A percentile compares a stretch with the other conserved stretches of the same genome.
Conservation (phyloP, 2,797 vertebrate species). For the Argya squamiceps region DNA sequence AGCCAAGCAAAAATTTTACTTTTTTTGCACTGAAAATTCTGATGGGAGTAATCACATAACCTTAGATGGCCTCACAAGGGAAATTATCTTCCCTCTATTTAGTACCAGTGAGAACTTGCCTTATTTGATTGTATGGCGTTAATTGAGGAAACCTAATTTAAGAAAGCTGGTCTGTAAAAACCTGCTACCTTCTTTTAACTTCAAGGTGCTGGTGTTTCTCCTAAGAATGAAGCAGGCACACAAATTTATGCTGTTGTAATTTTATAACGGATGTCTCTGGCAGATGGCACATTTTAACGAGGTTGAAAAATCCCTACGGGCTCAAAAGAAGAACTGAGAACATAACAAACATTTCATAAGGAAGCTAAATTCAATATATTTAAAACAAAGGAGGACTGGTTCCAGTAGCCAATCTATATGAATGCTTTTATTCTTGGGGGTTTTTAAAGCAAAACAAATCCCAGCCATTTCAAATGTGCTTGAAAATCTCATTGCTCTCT, state of each 20-base stretch:
- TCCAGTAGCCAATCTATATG: background rate
- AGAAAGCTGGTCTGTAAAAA: background rate
- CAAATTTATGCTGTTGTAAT: background rate
- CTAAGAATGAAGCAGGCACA: background rate
- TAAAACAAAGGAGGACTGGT: background rate
- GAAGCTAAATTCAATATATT: constrained; percentile 1
- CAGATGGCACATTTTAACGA: constrained; percentile 27
- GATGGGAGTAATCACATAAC: background rate
- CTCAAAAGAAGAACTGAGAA: background rate
- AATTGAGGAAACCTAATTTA: background rate
- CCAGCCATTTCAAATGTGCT: background rate
- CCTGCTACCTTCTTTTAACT: background rate
- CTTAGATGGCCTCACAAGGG: background rate
- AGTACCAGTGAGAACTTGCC: background rate
- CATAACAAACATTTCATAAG: constrained; percentile 7
- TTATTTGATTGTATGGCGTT: background rate
- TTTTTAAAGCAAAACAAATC: background rate
- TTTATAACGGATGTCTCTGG: constrained; percentile 9
- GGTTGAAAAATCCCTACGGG: background rate
- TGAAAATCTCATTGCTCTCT: background rate
- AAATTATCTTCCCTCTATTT: background rate
- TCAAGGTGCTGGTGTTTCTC: background rate
- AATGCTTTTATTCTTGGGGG: background rate
- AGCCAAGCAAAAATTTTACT: background rate
- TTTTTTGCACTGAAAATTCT: background rate